Conservation (phyloP, 2,113 vertebrate genomes). For the Amazona guildingii region DNA sequence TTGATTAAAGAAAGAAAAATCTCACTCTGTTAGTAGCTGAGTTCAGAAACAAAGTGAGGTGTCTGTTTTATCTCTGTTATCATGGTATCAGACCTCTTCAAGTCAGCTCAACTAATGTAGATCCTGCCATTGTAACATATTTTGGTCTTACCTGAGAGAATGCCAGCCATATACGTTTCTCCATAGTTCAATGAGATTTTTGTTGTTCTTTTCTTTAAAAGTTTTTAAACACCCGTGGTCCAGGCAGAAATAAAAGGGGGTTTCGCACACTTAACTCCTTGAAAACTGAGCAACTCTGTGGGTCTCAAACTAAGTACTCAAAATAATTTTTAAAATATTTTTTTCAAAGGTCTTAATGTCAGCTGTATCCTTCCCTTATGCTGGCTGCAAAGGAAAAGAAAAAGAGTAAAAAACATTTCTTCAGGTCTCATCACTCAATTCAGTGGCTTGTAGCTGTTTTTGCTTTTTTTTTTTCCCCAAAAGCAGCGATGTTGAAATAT, state of each 20-base stretch:
- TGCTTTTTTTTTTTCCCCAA: not conserved
- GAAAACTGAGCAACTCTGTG: not conserved
- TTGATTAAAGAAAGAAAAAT: slow-evolving; percentile 16
- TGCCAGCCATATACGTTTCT: not conserved
- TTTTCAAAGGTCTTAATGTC: not conserved
- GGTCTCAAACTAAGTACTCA: not conserved
- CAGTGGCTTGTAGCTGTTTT: not conserved
- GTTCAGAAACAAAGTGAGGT: not conserved
- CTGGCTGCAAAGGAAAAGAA: not conserved
- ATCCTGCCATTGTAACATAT: not conserved
- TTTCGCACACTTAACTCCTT: not conserved
- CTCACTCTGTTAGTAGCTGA: not conserved
- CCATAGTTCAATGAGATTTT: not conserved
- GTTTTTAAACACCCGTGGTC: not conserved
- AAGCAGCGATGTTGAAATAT: not conserved
- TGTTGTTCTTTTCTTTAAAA: not conserved
- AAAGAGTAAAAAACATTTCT: not conserved
- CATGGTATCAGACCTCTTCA: slow-evolving; percentile 30
- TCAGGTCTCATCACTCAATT: not conserved
- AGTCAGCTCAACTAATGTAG: not conserved
- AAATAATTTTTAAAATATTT: not conserved
- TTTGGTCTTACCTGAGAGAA: not conserved
- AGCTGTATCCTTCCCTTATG: not conserved
- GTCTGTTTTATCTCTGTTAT: slow-evolving; percentile 20
- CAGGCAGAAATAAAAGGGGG: not conserved